Evolutionary conservation across 2,888 invertebrate species (phyloP), one percentile per base, ranked within the genome.

Genomic region (Cheilosia variabilis): DNA sequence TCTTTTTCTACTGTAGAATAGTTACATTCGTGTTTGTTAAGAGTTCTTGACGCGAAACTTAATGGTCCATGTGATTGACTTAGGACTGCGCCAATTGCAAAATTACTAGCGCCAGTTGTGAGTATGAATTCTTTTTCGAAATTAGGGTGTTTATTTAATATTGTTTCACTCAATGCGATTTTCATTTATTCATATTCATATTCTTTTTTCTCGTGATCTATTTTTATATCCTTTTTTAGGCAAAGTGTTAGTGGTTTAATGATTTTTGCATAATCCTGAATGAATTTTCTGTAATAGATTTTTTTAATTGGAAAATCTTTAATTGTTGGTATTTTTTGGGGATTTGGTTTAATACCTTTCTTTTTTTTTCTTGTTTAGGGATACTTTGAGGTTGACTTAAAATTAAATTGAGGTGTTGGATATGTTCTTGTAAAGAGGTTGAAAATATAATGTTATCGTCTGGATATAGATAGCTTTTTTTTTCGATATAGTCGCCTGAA

Each of bases 101-200:
- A 69, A n/a, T 81, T 76, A 37, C 75, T 78, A 4, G 87, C 87
- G 19, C 82, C 88, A 31, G 81, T 87, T 13, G 71, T 79, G 4
- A 87, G 41, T 45, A 57, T 65, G 17, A 88, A 87, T 22, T 73
- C 83, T 58, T 87, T 87, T 1, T 37, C 41, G 52, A 88, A 88
- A 17, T 88, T 87, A n/a, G 87, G 84, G 22, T 83, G 84, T 43
- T 47, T 52, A 7, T 53, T 62, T 65, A 60, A 10, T 4, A 50
- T 6, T 22, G 17, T 17, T 22, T 50, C 10, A 22, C 7, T 22
- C 10, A 50, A 10, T 4, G 50, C 9, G 19, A 17, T 22, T 50
- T 50, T 50, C 7, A 50, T 4, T 17, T 50, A 50, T 4, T 22
- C 50, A 9, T 50, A 10, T 10, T 4, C 10, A 22, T 50, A 22